Evolutionary conservation across 2,113 vertebrate genomes (phyloP), one percentile per base, ranked within the genome.

Genomic region (Synchiropus splendidus): DNA sequence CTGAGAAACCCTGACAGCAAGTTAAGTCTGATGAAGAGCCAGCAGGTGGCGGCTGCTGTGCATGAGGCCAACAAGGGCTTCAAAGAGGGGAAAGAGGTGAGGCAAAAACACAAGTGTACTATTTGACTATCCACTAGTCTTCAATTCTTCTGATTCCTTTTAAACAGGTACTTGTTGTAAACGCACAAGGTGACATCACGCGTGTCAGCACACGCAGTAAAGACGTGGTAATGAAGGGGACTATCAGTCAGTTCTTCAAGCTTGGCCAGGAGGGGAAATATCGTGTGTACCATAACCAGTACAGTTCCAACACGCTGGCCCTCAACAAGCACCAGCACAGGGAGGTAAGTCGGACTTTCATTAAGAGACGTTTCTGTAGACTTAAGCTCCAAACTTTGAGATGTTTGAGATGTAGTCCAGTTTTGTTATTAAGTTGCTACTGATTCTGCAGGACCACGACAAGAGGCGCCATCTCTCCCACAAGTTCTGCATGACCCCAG

Each of bases 311-410:
- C 39, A 85, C 90, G 1, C 86, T 96, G 2, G 92, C 95, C 14
- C 73, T 99, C 77, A 99, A 99, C 81, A 98, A 99, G 49, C 95
- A 97, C 81, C 95, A 99, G 75, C 95, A 99, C 80, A 86, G 95
- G 59, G 95, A 99, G 72, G 79, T 45, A 63, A 70, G 61, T 39
- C 37, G 34, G 31, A 13, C 1, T 1, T 32, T 4, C 6, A 6
- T 10, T n/a, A n/a, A 33, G 34, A 2, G 10, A 12, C 13, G 21
- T 14, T 36, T 31, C 31, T 12, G 1, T 9, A n/a, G 2, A 36
- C 31, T 46, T 3, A 31, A 27, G 10, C 38, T 39, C 32, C n/a
- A n/a, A n/a, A n/a, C n/a, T n/a, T n/a, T n/a, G n/a, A n/a, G n/a
- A n/a, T n/a, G n/a, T n/a, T n/a, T n/a, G n/a, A n/a, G n/a, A n/a